Conservation (phyloP, 2,888 invertebrate species). For the Tetragonisca angustula region DNA sequence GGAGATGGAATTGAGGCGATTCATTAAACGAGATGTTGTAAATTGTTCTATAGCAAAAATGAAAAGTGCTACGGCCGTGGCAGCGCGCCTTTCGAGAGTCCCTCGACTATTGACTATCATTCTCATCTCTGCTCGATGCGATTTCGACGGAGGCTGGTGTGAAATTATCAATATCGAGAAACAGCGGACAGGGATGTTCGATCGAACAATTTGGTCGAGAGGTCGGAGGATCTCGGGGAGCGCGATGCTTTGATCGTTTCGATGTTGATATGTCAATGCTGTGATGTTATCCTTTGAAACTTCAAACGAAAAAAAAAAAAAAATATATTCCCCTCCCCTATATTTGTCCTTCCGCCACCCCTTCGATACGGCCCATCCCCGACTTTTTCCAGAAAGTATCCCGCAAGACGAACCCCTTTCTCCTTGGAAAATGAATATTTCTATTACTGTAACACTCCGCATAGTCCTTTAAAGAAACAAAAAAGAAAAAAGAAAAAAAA, state of each 20-base stretch:
- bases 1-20: conserved; percentile 76
- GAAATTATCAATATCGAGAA: not conserved
- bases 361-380: conserved; percentile 49
- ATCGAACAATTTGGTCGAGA: not conserved
- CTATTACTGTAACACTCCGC: conserved; percentile 79
- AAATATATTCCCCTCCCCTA: conserved; percentile 65
- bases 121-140: not conserved
- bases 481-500: conserved; percentile 65
- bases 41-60: conserved; percentile 78
- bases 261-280: conserved; percentile 83
- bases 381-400: conserved; percentile 45
- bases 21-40: conserved; percentile 77
- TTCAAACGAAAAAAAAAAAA: conserved; percentile 64
- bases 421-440: conserved; percentile 76
- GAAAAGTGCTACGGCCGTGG: conserved; percentile 76
- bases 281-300: conserved; percentile 82
- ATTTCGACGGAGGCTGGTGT: not conserved
- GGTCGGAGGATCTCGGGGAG: conserved; percentile 47
- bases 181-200: no score
- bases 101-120: not conserved
- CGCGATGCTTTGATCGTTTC: conserved; percentile 75
- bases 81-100: conserved; percentile 67
- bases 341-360: conserved; percentile 14
- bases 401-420: conserved; percentile 53
- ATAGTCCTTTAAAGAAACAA: conserved; percentile 72